Base-by-base conservation (phyloP, 2,113 vertebrate genomes). In the Pyrgilauda ruficollis region DNA sequence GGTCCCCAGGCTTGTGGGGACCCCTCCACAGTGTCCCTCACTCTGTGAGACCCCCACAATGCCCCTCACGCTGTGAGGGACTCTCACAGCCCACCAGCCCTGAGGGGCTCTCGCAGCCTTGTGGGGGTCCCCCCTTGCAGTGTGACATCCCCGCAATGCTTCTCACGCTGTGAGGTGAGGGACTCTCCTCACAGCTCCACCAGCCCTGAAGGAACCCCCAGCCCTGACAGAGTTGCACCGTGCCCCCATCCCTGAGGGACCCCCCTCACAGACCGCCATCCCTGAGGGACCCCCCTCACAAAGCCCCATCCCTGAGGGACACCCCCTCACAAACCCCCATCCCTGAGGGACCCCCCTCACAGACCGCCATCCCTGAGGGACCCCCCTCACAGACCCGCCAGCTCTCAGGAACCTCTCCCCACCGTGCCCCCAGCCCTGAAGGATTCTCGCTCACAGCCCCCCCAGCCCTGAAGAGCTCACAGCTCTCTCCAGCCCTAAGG, bases 21-120 rank as follows among this genome's bases (percentile, higher is more conserved):
- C 16, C 8, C 31, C 15, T 28, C n/a, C 3, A 3, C 28, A 28
- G 30, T 1, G 24, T 8, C 53, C 12, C 37, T 43, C 15, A 1
- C 52, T 61, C 30, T 41, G 50, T 2, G 33, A 72, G 44, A 64
- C 16, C 23, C 70, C 31, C 50, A 22, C 26, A 28, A 4, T 0
- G 13, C 9, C 46, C 22, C 83, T 55, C 41, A 20, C 5, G 6
- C 47, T 39, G 11, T 13, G 12, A 44, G 27, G 5, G 11, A 16
- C 10, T 14, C 22, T 16, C 30, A 16, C 24, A 11, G 21, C 13
- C 21, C 37, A 35, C 5, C 6, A 44, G 28, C 37, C 31, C 15
- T 37, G 23, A 44, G 35, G 7, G 4, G 11, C 30, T 58, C 21
- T 31, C 33, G 18, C 41, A 56, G 82, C 41, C 59, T 41, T 55